A percentile compares a stretch with the other conserved stretches of the same genome.
Conservation (phyloP, 2,888 invertebrate species). For the Dione juno region DNA sequence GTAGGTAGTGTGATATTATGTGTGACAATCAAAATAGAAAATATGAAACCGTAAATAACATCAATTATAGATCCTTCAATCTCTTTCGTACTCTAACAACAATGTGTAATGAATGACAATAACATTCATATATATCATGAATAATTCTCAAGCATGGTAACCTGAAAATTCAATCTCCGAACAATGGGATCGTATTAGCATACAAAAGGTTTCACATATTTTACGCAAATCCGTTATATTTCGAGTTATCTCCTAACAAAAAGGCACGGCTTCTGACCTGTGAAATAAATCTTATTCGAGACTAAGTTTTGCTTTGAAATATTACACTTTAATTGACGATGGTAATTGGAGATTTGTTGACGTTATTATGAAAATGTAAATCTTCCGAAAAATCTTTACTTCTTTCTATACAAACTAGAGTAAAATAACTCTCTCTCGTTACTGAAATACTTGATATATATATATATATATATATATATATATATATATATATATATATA, state of each 20-base stretch:
- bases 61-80: background rate
- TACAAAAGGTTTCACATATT: slow-evolving; percentile 83
- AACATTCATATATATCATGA: slow-evolving; percentile 60
- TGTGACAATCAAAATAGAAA: background rate
- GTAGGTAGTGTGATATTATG: too few relatives aligned
- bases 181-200: slow-evolving; percentile 82
- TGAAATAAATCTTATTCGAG: slow-evolving; percentile 67
- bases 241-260: slow-evolving; percentile 78
- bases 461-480: too few relatives aligned
- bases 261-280: slow-evolving; percentile 75
- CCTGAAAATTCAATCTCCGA: slow-evolving; percentile 82
- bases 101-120: slow-evolving; percentile 19
- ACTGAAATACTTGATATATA: background rate
- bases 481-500: too few relatives aligned
- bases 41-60: background rate
- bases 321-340: slow-evolving; percentile 28
- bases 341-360: slow-evolving; percentile 18
- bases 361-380: slow-evolving; percentile 14
- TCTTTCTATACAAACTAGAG: background rate
- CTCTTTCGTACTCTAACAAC: background rate
- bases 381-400: background rate
- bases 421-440: background rate
- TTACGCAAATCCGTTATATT: slow-evolving; percentile 81
- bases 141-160: slow-evolving; percentile 79
- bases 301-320: slow-evolving; percentile 31